These are phyloP conservation scores for Oceanodroma leucorhoa DNA, from an alignment of 2,797 vertebrate genomes.

Conservation along the genomic window DNA sequence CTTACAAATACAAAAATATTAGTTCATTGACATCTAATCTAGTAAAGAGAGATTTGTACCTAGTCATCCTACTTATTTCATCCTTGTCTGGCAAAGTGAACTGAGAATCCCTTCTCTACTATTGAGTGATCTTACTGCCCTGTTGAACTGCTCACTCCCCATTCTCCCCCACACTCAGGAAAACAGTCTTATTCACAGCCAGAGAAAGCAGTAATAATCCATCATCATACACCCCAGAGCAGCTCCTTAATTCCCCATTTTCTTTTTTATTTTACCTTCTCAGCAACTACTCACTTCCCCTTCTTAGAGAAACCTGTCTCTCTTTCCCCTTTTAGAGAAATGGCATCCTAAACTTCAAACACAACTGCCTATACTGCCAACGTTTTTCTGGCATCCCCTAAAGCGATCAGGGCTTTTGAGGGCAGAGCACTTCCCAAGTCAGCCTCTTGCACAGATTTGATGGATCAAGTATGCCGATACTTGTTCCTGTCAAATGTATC, in stretches of 20 bases:
- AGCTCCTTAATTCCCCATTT: not conserved
- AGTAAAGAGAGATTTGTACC: not conserved
- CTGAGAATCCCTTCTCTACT: not conserved
- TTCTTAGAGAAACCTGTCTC: not conserved
- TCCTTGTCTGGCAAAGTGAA: not conserved
- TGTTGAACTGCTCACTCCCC: conserved; percentile 10
- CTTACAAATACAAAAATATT: not conserved
- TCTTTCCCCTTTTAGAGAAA: not conserved
- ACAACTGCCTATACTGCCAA: not conserved
- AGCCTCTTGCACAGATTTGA: not conserved
- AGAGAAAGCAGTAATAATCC: conserved; percentile 27
- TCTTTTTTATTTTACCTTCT: conserved; percentile 31
- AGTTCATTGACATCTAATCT: not conserved
- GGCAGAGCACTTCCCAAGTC: not conserved
- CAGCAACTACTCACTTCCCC: not conserved
- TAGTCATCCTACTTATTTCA: not conserved
- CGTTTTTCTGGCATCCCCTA: not conserved
- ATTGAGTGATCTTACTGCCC: not conserved
- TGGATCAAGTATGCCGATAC: not conserved
- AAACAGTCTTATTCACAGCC: not conserved
- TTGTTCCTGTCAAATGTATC: conserved; percentile 6
- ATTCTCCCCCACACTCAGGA: not conserved
- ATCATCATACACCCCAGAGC: not conserved
- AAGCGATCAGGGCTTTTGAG: not conserved
- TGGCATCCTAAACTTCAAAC: not conserved